Conservation (phyloP, 1,140 invertebrate genomes). For the Thaumatotibia leucotreta region DNA sequence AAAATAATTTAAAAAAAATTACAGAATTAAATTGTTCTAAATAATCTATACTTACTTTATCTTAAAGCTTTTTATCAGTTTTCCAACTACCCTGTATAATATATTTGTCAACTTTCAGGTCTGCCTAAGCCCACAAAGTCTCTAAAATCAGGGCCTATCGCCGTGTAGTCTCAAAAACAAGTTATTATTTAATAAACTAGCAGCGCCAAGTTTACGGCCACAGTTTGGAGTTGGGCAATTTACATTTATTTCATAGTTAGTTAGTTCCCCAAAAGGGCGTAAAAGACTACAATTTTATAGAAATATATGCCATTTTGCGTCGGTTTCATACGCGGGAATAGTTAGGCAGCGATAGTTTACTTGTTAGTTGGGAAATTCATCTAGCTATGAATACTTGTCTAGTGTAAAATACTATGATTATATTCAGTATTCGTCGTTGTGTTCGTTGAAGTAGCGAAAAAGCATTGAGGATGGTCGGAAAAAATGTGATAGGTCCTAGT, state of each 20-base stretch:
- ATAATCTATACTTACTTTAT: too few relatives aligned
- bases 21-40: too few relatives aligned
- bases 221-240: conserved; percentile 36
- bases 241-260: conserved; percentile 37
- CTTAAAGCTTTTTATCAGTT: too few relatives aligned
- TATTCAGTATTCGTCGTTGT: too few relatives aligned
- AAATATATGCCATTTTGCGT: background rate
- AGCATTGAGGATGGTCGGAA: too few relatives aligned
- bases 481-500: too few relatives aligned
- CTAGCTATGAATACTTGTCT: background rate
- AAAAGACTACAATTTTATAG: background rate
- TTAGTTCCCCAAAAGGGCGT: background rate
- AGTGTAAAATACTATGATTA: background rate
- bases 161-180: conserved; percentile 19
- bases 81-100: too few relatives aligned
- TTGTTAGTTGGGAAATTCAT: background rate
- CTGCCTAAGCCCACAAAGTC: background rate
- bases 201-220: conserved; percentile 36
- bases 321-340: background rate
- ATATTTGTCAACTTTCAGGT: too few relatives aligned
- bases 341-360: background rate
- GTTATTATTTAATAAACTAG: conserved; percentile 42
- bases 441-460: too few relatives aligned
- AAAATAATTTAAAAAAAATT: too few relatives aligned
- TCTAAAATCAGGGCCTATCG: background rate